Evolutionary conservation across 2,113 vertebrate species (phyloP), one percentile per base, ranked within the genome.

Genomic region (Odocoileus virginianus): DNA sequence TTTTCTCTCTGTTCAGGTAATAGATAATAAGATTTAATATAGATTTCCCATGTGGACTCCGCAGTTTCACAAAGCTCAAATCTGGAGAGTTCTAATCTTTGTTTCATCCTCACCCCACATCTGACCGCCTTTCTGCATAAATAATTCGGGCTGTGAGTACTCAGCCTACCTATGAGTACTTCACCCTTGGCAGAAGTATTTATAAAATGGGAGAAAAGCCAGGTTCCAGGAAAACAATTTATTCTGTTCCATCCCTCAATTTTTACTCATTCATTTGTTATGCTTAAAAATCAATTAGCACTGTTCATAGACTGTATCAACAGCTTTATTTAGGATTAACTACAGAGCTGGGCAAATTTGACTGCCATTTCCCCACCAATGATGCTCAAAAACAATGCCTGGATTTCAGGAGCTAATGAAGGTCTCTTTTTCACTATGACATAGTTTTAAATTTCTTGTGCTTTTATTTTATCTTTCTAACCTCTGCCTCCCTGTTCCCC

Each of bases 201-300:
- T 98, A 98, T 81, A 55, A 98, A 98, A 95, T 92, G 97, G 97
- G 95, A 95, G 82, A 98, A 95, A 93, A 40, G 95, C 86, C 97
- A 98, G 84, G 95, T 88, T 93, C n/a, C 79, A 95, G 92, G 86
- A 98, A 89, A 98, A 97, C 94, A 93, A 98, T 98, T 96, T 97
- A 97, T 96, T 95, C 87, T 74, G n/a, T 79, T 89, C 23, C 45
- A 89, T 89, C 40, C 60, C 81, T 96, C 67, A 83, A 89, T 47
- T 91, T 97, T 82, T 67, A 97, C 86, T 94, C 82, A 97, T 96
- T 96, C 97, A 93, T 94, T 79, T 98, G 95, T 96, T 89, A 96
- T 27, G 78, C 89, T 98, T 97, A 98, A 97, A 96, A 1, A 79
- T 98, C 97, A 98, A 97, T 98, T 98, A 98, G 94, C 55, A 74